Evolutionary conservation across 2,113 vertebrate genomes (phyloP).

Genomic region (Ptilorrhoa leucosticta): DNA sequence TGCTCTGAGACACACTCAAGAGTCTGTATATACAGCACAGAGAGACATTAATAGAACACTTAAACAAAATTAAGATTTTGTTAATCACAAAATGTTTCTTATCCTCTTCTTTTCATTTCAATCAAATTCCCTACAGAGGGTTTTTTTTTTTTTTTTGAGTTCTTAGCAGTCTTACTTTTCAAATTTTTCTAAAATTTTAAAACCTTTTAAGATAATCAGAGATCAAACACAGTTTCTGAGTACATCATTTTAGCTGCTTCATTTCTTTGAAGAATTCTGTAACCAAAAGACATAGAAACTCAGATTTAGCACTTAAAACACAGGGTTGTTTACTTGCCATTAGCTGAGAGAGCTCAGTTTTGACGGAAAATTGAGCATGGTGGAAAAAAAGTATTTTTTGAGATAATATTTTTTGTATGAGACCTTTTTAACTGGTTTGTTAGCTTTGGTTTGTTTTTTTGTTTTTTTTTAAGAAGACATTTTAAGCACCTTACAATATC

Average conservation of each 20-base stretch:
- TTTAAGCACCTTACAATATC: slow-evolving; percentile 74
- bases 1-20: background rate
- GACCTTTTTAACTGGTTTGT: slow-evolving; percentile 3
- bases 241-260: background rate
- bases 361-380: background rate
- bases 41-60: background rate
- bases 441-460: background rate
- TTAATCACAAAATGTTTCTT: background rate
- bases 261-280: background rate
- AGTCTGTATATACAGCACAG: background rate
- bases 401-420: background rate
- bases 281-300: background rate
- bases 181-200: slow-evolving; percentile 43
- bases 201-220: slow-evolving; percentile 56
- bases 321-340: background rate
- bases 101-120: slow-evolving; percentile 1
- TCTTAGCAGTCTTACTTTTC: slow-evolving; percentile 22
- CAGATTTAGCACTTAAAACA: background rate
- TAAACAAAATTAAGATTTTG: background rate
- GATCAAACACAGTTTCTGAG: background rate
- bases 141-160: background rate
- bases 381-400: background rate
- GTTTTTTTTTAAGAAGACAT: slow-evolving; percentile 43
- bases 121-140: background rate
- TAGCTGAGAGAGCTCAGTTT: background rate